These are phyloP conservation scores for Ceratoteleas bidentatus DNA, from an alignment of 1,140 invertebrate genomes.

Conservation along the genomic window DNA sequence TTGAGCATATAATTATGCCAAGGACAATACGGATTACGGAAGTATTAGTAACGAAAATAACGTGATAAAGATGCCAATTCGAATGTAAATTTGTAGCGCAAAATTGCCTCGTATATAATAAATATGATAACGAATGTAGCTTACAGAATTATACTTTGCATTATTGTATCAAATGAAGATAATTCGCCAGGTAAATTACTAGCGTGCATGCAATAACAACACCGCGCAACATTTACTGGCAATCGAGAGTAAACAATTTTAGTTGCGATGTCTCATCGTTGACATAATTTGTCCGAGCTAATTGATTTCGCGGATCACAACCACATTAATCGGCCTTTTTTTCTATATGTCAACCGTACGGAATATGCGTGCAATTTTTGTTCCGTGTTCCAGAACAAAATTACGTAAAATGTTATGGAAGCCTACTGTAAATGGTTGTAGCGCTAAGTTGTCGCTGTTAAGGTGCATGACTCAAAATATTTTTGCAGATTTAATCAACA, in stretches of 20 bases:
- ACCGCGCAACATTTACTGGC: conserved; percentile 37
- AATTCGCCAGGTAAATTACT: conserved; percentile 52
- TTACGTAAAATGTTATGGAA: no score
- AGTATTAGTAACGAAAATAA: conserved; percentile 58
- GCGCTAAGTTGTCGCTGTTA: no score
- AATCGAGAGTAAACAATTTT: conserved; percentile 42
- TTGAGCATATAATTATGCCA: conserved; percentile 59
- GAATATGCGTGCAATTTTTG: no score
- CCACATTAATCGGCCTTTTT: no score
- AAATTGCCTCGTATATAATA: conserved; percentile 56
- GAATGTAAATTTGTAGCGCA: conserved; percentile 42
- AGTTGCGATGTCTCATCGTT: conserved; percentile 7
- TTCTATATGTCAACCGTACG: no score
- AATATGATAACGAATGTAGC: conserved; percentile 60
- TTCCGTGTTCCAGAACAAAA: no score
- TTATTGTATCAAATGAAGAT: conserved; percentile 65
- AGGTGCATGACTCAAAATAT: no score
- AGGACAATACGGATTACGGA: conserved; percentile 53
- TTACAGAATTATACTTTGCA: conserved; percentile 48
- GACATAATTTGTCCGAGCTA: conserved; percentile 13
- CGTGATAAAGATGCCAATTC: conserved; percentile 46
- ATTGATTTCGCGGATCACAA: not conserved
- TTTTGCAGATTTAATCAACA: no score
- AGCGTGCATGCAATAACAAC: conserved; percentile 55
- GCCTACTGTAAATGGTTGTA: no score